These are phyloP conservation scores for Nemopilema nomurai DNA, from an alignment of 30 jellyfish, hydroid and myxozoan genomes.

Conservation along the genomic window DNA sequence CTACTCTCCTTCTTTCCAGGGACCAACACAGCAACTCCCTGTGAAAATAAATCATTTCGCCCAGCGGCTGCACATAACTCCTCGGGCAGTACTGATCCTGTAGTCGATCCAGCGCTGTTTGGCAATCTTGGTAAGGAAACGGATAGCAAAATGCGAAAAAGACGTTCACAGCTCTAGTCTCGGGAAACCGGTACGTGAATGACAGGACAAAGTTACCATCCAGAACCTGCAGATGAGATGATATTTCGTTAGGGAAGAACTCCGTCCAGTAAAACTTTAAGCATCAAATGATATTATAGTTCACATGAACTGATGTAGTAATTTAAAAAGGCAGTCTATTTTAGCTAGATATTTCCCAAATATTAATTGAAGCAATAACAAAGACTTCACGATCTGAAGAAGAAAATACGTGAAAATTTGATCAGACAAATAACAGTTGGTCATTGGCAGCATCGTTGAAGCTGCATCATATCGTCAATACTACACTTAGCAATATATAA, in stretches of 20 bases:
- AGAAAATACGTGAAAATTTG: too few relatives aligned
- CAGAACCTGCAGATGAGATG: slow-evolving; percentile 55
- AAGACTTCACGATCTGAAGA: too few relatives aligned
- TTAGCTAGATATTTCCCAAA: too few relatives aligned
- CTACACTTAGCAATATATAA: too few relatives aligned
- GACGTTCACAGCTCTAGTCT: slow-evolving; percentile 32
- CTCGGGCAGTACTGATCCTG: slow-evolving; percentile 18
- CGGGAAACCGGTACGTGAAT: slow-evolving; percentile 73
- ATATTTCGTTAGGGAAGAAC: too few relatives aligned
- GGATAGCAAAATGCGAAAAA: slow-evolving; percentile 97
- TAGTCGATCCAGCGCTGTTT: slow-evolving; percentile 35
- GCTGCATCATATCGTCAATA: too few relatives aligned
- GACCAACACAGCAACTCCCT: slow-evolving; percentile 80
- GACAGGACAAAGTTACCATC: slow-evolving; percentile 77
- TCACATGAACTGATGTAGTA: neutral
- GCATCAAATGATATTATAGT: neutral
- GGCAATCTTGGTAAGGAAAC: slow-evolving; percentile 76
- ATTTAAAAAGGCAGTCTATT: neutral
- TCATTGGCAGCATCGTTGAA: too few relatives aligned
- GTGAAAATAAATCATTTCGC: slow-evolving; percentile 64
- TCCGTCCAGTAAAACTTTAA: neutral
- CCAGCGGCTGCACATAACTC: neutral
- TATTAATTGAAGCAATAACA: too few relatives aligned
- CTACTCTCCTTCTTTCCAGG: slow-evolving; percentile 76
- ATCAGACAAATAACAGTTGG: too few relatives aligned